These are phyloP conservation scores for Athripsodes cinereus DNA, from an alignment of 2,888 invertebrate species.

Conservation along the genomic window DNA sequence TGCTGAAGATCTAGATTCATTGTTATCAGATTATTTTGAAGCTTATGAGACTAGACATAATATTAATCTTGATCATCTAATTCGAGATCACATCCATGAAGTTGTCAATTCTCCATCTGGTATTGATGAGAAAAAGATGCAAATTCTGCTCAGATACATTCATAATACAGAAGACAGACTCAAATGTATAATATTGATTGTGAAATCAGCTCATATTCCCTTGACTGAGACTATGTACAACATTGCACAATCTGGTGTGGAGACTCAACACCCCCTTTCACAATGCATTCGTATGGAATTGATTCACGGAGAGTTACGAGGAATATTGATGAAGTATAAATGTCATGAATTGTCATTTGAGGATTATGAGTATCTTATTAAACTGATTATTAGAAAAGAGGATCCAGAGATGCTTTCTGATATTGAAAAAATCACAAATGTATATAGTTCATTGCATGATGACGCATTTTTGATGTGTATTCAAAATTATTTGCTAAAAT, in stretches of 20 bases:
- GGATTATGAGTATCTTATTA: conserved; percentile 23
- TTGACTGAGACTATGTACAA: conserved; percentile 19
- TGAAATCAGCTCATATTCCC: conserved; percentile 23
- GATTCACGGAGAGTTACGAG: conserved; percentile 18
- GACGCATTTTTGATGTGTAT: conserved; percentile 24
- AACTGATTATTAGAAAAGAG: conserved; percentile 19
- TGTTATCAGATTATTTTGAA: conserved; percentile 42
- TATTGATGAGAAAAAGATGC: conserved; percentile 24
- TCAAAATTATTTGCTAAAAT: conserved; percentile 17
- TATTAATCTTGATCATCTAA: conserved; percentile 43
- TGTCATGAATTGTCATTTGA: conserved; percentile 19
- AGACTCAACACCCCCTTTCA: conserved; percentile 12
- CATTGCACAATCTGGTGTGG: conserved; percentile 14
- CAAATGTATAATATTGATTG: conserved; percentile 18
- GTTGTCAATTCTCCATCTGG: conserved; percentile 40
- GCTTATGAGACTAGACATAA: conserved; percentile 39
- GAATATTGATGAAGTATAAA: conserved; percentile 25
- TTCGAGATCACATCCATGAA: conserved; percentile 42
- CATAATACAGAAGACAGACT: conserved; percentile 20
- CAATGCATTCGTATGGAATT: conserved; percentile 19
- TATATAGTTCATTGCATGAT: conserved; percentile 20
- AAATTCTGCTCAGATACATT: conserved; percentile 23
- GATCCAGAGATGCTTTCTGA: conserved; percentile 23
- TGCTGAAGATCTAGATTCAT: conserved; percentile 40
- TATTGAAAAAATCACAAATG: conserved; percentile 22